A percentile compares a stretch with the other conserved stretches of the same genome.
Conservation (phyloP, 1,140 invertebrate genomes). For the Brachionus asplanchnoidis region DNA sequence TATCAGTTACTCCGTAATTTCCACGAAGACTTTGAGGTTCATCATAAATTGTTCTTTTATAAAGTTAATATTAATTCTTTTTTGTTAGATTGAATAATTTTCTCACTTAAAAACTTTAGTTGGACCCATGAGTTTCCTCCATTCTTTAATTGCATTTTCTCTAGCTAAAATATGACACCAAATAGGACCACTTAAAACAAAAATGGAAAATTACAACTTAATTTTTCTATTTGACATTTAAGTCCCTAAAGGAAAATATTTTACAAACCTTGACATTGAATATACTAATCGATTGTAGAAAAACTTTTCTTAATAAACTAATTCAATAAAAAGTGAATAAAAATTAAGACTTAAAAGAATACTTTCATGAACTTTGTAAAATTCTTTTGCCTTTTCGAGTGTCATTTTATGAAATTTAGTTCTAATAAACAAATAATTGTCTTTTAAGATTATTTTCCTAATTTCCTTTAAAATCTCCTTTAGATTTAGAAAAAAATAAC, state of each 20-base stretch:
- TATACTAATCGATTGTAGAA: conserved; percentile 78
- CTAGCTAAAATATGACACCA: conserved; percentile 71
- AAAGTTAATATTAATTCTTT: neutral
- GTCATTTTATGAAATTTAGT: conserved; percentile 65
- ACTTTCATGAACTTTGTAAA: conserved; percentile 75
- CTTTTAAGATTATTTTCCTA: conserved; percentile 64
- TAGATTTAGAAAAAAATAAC: neutral
- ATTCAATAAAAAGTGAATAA: conserved; percentile 32
- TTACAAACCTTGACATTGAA: conserved; percentile 71
- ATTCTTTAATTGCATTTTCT: conserved; percentile 69
- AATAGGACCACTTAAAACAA: conserved; percentile 69
- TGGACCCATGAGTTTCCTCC: conserved; percentile 77
- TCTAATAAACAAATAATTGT: conserved; percentile 70
- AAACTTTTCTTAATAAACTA: conserved; percentile 63
- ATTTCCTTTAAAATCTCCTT: conserved; percentile 53
- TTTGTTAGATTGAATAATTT: neutral
- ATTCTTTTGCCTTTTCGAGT: conserved; percentile 65
- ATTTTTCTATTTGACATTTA: conserved; percentile 10
- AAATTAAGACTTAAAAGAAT: conserved; percentile 32
- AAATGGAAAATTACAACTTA: conserved; percentile 19
- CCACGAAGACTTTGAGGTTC: conserved; percentile 72
- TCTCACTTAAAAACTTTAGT: conserved; percentile 67
- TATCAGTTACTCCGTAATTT: conserved; percentile 78
- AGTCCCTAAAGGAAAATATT: neutral
- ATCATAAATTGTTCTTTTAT: conserved; percentile 67